phyloP scores from a whole-genome alignment of 2,888 invertebrate genomes.

The Pteria penguin region DNA sequence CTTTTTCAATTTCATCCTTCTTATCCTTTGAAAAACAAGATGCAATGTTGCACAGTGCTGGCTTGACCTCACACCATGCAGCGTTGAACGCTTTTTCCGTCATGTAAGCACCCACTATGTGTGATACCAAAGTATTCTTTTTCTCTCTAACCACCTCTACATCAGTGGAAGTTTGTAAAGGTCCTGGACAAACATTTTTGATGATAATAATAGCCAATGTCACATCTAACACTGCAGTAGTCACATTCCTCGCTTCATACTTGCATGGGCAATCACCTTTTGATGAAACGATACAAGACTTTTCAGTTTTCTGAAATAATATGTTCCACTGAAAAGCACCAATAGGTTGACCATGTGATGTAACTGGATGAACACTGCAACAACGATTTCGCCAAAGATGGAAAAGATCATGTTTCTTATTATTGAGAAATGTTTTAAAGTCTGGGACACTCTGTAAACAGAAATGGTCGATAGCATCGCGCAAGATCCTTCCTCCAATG shows the following conservation, averaged over 20 bases:
- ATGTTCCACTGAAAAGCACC: too few species aligned
- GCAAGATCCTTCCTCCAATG: background rate
- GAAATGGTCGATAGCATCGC: background rate
- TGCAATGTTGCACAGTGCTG: background rate
- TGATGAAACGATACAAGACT: too few species aligned
- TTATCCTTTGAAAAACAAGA: background rate
- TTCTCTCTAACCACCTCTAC: background rate
- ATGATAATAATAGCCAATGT: background rate
- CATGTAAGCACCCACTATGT: background rate
- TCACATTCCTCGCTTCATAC: background rate
- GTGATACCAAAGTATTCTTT: background rate
- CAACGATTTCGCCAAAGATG: background rate
- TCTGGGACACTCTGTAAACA: background rate
- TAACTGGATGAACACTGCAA: too few species aligned
- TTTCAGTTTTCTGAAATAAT: too few species aligned
- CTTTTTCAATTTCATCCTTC: background rate
- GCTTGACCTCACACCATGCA: background rate
- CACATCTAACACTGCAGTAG: background rate
- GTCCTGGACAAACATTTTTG: background rate
- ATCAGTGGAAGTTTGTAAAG: background rate
- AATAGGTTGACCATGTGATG: too few species aligned
- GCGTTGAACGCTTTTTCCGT: background rate
- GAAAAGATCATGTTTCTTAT: background rate
- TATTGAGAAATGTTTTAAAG: background rate
- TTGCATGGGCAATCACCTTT: background rate